Evolutionary conservation across 2,113 vertebrate genomes (phyloP).

Genomic region (Tychaedon coryphoeus): DNA sequence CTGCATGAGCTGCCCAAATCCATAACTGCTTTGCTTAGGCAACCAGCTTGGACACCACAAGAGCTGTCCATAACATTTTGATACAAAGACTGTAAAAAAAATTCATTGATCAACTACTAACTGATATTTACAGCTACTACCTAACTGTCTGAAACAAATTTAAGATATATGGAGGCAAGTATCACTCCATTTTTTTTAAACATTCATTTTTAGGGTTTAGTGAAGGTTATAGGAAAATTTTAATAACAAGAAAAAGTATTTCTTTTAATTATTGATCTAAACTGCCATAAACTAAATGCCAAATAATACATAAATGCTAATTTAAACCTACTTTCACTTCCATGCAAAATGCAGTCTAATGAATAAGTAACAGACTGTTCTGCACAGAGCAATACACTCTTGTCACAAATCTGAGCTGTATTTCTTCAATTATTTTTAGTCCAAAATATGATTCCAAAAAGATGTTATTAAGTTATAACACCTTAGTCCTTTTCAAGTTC

Average conservation of each 20-base stretch:
- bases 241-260: background rate
- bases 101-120: background rate
- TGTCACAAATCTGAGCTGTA: conserved; percentile 30
- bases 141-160: background rate
- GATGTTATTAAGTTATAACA: conserved; percentile 68
- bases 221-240: background rate
- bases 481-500: conserved; percentile 61
- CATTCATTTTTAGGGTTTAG: background rate
- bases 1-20: background rate
- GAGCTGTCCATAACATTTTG: background rate
- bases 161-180: background rate
- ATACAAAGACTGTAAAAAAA: background rate
- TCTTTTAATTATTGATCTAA: conserved; percentile 54
- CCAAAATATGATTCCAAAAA: conserved; percentile 57
- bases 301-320: conserved; percentile 51
- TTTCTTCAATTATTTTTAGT: conserved; percentile 32
- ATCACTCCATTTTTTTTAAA: background rate
- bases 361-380: conserved; percentile 19
- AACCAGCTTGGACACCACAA: background rate
- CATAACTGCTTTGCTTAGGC: fast-evolving
- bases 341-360: background rate
- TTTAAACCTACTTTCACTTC: conserved; percentile 43
- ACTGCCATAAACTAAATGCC: conserved; percentile 3
- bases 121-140: background rate
- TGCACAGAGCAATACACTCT: conserved; percentile 33